Percentiles rank a stretch among this genome's conserved stretches.
Conservation (phyloP, 2,797 vertebrate species). For the Scarus forsteni region DNA sequence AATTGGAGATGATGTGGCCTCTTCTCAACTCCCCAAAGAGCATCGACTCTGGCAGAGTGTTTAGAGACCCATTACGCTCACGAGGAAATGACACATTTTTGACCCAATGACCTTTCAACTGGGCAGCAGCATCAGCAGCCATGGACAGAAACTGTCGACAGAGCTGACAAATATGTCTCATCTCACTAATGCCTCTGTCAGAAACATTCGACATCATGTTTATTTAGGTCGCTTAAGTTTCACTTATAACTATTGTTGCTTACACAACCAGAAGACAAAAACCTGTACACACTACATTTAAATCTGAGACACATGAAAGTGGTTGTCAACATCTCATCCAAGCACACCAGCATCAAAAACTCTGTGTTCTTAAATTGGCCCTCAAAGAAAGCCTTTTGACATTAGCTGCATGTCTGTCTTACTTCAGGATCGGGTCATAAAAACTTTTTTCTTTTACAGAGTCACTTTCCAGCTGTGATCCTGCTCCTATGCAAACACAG, state of each 20-base stretch:
- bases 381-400: constrained; percentile 47
- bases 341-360: constrained; percentile 15
- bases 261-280: not conserved
- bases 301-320: constrained; percentile 19
- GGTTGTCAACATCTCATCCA: not conserved
- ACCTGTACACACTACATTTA: constrained; percentile 11
- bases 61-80: constrained; percentile 35
- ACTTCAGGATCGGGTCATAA: constrained; percentile 59
- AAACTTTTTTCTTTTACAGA: constrained; percentile 45
- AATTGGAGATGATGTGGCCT: constrained; percentile 50
- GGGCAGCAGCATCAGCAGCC: constrained; percentile 17
- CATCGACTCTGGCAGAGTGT: constrained; percentile 48
- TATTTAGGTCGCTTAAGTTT: not conserved
- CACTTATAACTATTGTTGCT: not conserved
- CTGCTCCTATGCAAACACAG: constrained; percentile 72
- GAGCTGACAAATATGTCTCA: constrained; percentile 21
- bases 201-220: not conserved
- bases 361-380: constrained; percentile 15
- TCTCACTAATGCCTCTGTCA: constrained; percentile 3
- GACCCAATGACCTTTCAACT: constrained; percentile 44
- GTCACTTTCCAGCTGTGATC: constrained; percentile 66
- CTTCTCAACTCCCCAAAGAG: constrained; percentile 49
- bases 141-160: constrained; percentile 47
- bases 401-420: constrained; percentile 48
- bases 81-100: constrained; percentile 60